These are phyloP conservation scores for Vannuccia rotundouncinata DNA, from an alignment of 2,888 invertebrate genomes.

Conservation along the genomic window DNA sequence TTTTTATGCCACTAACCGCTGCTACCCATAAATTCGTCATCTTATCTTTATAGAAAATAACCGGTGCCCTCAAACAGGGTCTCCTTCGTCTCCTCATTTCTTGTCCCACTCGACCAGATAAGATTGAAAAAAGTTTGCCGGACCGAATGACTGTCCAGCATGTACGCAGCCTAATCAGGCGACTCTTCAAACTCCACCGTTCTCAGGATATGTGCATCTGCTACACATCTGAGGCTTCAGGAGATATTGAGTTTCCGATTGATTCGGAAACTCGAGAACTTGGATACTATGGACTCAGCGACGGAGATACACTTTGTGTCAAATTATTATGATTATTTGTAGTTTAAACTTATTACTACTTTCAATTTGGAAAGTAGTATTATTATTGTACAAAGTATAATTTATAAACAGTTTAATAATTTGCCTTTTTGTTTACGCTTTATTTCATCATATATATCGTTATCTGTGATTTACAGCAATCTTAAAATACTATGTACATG, in stretches of 20 bases:
- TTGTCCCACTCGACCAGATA: not conserved
- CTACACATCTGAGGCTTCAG: slow-evolving; percentile 30
- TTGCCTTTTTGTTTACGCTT: no score
- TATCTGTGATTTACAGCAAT: no score
- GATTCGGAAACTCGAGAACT: slow-evolving; percentile 40
- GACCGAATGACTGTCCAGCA: slow-evolving; percentile 37
- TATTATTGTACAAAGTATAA: no score
- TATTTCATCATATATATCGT: no score
- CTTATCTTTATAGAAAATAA: no score
- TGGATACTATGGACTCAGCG: slow-evolving; percentile 38
- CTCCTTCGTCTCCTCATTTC: slow-evolving; percentile 7
- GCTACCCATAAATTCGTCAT: no score
- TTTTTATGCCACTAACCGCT: no score
- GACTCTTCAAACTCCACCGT: slow-evolving; percentile 4
- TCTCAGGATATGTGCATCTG: slow-evolving; percentile 10
- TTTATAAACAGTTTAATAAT: no score
- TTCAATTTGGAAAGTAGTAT: no score
- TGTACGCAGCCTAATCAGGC: slow-evolving; percentile 6
- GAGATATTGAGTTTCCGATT: slow-evolving; percentile 37
- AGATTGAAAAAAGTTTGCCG: slow-evolving; percentile 23
- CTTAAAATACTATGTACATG: no score
- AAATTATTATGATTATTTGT: not conserved
- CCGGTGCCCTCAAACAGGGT: not conserved
- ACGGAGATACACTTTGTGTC: slow-evolving; percentile 39
- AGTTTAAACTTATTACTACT: no score